These are phyloP conservation scores for Platycnemis pennipes DNA, from an alignment of 2,888 invertebrate species.

Conservation along the genomic window DNA sequence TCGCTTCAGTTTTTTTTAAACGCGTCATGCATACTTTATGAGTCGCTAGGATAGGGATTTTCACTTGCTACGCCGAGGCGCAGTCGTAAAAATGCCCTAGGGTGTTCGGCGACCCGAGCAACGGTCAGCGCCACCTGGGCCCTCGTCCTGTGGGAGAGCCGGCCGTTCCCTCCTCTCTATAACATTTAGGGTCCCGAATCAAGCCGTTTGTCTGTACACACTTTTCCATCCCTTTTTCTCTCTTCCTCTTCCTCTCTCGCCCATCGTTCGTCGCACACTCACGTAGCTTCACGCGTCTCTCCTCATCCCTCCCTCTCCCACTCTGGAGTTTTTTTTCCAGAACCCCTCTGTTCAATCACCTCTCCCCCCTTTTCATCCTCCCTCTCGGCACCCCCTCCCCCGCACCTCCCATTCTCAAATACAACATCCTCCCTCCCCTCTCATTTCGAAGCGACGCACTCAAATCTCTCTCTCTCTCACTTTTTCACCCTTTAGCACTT, in stretches of 20 bases:
- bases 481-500: neutral
- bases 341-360: no score
- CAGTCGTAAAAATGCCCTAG: neutral
- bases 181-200: neutral
- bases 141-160: neutral
- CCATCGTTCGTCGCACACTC: neutral
- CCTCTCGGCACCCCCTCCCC: no score
- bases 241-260: no score
- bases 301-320: neutral
- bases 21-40: neutral
- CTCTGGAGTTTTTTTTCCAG: neutral
- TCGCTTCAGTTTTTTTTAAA: neutral
- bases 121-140: neutral
- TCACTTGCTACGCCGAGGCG: neutral
- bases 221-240: neutral
- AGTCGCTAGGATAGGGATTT: neutral
- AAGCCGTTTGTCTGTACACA: conserved; percentile 2
- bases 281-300: neutral
- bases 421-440: no score
- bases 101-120: neutral
- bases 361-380: no score
- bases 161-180: neutral
- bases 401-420: no score
- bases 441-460: no score
- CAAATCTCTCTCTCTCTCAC: neutral